Evolutionary conservation across 2,113 vertebrate species (phyloP).

Genomic region (Syngnathus floridae): DNA sequence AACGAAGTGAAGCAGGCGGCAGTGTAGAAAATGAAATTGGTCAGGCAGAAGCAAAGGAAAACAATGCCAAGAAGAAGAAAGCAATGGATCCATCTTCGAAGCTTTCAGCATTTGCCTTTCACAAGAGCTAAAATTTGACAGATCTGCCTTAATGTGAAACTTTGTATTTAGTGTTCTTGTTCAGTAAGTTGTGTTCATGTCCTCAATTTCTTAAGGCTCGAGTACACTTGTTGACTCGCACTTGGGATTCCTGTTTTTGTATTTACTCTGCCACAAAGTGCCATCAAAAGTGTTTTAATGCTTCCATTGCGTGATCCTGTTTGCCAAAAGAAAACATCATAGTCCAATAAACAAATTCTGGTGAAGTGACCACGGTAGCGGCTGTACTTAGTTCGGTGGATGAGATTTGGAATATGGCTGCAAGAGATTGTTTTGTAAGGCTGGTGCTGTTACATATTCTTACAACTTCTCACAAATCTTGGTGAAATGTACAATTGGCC

Average conservation of each 20-base stretch:
- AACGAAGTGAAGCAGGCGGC: slow-evolving; percentile 53
- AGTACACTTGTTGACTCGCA: background rate
- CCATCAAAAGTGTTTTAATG: background rate
- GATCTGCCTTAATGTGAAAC: background rate
- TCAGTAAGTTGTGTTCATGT: background rate
- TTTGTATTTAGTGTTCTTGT: background rate
- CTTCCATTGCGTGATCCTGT: background rate
- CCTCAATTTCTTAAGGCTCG: background rate
- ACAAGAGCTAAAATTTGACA: slow-evolving; percentile 65
- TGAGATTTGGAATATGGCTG: too few species aligned
- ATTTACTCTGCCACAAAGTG: background rate
- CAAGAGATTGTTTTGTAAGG: too few species aligned
- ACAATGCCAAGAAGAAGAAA: slow-evolving; percentile 75
- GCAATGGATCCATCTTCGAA: slow-evolving; percentile 67
- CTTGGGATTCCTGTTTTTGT: background rate
- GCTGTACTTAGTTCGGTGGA: too few species aligned
- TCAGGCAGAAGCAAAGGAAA: slow-evolving; percentile 50
- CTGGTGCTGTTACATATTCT: too few species aligned
- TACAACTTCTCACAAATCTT: too few species aligned
- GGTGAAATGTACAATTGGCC: too few species aligned
- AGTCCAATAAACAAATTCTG: too few species aligned
- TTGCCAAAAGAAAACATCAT: background rate
- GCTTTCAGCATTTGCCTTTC: slow-evolving; percentile 86
- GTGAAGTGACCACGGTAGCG: too few species aligned
- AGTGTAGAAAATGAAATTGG: slow-evolving; percentile 22